Evolutionary conservation across 37 sponge, comb jelly and placozoan genomes (phyloP).

Genomic region (Tethya wilhelma): DNA sequence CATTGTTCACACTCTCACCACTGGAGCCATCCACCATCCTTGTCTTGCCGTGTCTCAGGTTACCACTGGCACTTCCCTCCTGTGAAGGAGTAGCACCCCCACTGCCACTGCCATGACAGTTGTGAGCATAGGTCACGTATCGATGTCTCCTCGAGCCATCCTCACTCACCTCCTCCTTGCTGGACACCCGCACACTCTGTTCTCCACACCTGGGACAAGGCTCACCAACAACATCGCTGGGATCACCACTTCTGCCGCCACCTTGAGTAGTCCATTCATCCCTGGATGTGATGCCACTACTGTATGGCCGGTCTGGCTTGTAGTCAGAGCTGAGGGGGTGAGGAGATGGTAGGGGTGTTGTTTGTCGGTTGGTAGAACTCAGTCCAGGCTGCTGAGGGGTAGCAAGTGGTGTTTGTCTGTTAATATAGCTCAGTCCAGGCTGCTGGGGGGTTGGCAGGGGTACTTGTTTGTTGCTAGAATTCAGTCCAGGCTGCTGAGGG

Average conservation of each 20-base stretch:
- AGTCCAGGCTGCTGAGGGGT: neutral
- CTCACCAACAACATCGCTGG: neutral
- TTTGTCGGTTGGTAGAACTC: neutral
- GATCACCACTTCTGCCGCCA: neutral
- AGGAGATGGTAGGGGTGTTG: neutral
- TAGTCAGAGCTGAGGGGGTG: too few species aligned
- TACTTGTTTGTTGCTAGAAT: too few species aligned
- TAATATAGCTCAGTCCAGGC: too few species aligned
- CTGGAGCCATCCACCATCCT: neutral
- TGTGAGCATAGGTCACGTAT: neutral
- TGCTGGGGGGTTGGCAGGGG: neutral
- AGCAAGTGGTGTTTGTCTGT: neutral
- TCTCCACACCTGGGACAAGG: neutral
- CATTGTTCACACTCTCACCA: neutral
- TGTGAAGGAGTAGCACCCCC: neutral
- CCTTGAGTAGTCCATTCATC: neutral
- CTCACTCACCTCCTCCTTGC: neutral
- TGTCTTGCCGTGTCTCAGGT: neutral
- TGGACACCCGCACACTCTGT: neutral
- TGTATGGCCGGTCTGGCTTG: too few species aligned
- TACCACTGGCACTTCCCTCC: neutral
- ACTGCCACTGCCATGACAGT: too few species aligned
- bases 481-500: too few species aligned
- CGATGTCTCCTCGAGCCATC: neutral
- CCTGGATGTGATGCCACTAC: too few species aligned